Evolutionary conservation across 2,113 vertebrate genomes (phyloP).

Genomic region (Pao palembangensis): DNA sequence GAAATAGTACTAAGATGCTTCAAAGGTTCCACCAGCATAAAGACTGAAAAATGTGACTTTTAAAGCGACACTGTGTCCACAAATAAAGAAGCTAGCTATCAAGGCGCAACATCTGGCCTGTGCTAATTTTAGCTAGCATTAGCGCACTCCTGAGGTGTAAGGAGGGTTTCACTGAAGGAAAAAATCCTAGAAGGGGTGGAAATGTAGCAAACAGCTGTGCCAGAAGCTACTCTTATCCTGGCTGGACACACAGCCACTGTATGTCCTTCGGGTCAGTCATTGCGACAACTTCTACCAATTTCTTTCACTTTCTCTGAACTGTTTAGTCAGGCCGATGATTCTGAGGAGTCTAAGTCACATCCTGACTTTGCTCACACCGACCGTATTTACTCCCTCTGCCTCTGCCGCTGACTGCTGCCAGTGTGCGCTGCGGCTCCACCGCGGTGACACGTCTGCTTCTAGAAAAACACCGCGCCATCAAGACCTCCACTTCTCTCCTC

Average conservation of each 20-base stretch:
- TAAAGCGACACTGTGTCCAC: background rate
- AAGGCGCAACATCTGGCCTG: background rate
- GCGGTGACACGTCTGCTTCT: conserved; percentile 67
- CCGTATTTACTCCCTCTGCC: conserved; percentile 20
- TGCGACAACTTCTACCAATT: conserved; percentile 17
- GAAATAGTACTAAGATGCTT: background rate
- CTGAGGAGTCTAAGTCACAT: conserved; percentile 46
- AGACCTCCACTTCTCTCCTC: conserved; percentile 60
- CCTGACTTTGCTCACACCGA: conserved; percentile 15
- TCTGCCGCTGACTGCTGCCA: conserved; percentile 52
- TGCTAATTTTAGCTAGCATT: background rate
- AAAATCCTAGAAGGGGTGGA: conserved; percentile 22
- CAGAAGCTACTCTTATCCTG: conserved; percentile 18
- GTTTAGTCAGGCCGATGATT: conserved; percentile 44
- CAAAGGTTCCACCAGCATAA: background rate
- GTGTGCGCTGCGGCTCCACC: conserved; percentile 67
- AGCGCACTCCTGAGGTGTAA: background rate
- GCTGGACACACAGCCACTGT: conserved; percentile 57
- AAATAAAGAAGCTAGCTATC: background rate
- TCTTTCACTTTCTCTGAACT: conserved; percentile 27
- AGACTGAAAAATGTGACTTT: background rate
- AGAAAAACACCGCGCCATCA: conserved; percentile 60
- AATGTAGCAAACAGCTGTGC: conserved; percentile 19
- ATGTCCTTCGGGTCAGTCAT: conserved; percentile 44
- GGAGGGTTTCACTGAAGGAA: background rate